Evolutionary conservation across 1,140 invertebrate genomes (phyloP).

Genomic region (Mylabris phalerata): DNA sequence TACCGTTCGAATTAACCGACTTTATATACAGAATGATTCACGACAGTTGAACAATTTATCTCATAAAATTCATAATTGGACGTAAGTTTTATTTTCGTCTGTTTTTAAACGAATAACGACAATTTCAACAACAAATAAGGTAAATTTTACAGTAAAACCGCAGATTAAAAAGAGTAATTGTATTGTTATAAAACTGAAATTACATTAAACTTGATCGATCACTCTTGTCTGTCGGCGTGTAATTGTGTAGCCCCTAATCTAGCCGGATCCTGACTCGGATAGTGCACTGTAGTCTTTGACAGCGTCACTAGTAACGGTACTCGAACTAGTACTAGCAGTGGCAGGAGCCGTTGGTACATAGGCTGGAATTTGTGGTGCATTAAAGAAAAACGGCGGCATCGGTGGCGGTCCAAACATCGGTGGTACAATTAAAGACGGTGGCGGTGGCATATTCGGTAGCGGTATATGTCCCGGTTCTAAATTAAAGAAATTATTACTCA

Average conservation of each 20-base stretch:
- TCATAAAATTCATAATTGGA: too few species aligned
- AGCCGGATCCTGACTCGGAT: conserved; percentile 91
- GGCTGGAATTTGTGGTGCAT: conserved; percentile 50
- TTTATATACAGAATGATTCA: too few species aligned
- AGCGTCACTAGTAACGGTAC: conserved; percentile 30
- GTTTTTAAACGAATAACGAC: not conserved
- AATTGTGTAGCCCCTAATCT: conserved; percentile 68
- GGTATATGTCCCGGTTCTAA: conserved; percentile 52
- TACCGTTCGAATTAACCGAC: too few species aligned
- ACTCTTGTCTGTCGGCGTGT: conserved; percentile 36
- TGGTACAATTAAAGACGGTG: conserved; percentile 52
- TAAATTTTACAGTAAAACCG: not conserved
- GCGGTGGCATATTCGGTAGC: conserved; percentile 46
- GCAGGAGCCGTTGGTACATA: conserved; percentile 41
- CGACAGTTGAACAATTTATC: too few species aligned
- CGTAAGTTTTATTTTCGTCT: too few species aligned
- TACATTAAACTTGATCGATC: not conserved
- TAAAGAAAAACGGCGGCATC: conserved; percentile 55
- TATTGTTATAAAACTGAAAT: not conserved
- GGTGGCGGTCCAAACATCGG: conserved; percentile 42
- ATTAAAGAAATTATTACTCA: conserved; percentile 79
- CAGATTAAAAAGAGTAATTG: too few species aligned
- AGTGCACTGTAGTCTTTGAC: conserved; percentile 63
- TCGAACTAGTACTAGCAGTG: not conserved
- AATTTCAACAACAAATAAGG: not conserved